Conservation (phyloP, 2,113 vertebrate species). For the Scopus umbretta region DNA sequence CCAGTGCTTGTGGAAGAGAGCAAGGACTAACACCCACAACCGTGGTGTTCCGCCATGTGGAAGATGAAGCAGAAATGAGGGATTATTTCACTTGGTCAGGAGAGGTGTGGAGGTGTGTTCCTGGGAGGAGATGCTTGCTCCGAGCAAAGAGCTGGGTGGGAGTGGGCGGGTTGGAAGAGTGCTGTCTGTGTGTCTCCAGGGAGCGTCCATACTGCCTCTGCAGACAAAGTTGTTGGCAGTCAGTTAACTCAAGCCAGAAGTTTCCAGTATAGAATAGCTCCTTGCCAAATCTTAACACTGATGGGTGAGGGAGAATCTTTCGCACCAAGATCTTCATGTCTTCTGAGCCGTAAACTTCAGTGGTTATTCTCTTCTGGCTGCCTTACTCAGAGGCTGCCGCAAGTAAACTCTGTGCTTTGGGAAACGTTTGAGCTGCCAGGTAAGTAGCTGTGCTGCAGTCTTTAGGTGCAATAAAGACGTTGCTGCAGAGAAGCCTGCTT, state of each 20-base stretch:
- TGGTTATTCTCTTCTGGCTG: neutral
- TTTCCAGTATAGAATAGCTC: neutral
- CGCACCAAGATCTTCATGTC: neutral
- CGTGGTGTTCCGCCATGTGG: neutral
- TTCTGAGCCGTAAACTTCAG: neutral
- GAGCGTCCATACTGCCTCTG: neutral
- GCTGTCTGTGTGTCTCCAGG: neutral
- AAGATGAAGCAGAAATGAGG: neutral
- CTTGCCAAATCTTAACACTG: neutral
- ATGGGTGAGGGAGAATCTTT: neutral
- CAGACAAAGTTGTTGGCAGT: neutral
- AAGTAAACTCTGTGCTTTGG: neutral
- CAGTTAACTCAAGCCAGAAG: neutral
- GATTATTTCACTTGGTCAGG: neutral
- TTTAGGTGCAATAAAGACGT: neutral
- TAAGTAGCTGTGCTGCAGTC: neutral
- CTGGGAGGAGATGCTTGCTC: neutral
- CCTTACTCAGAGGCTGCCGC: neutral
- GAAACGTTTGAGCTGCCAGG: neutral
- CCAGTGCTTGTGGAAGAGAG: neutral
- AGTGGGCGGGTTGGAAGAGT: neutral
- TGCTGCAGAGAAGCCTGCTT: neutral
- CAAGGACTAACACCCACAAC: neutral
- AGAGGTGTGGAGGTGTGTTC: neutral
- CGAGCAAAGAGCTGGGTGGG: neutral